Conservation (phyloP, 2,888 invertebrate genomes). For the Acanthosepion pharaonis region DNA sequence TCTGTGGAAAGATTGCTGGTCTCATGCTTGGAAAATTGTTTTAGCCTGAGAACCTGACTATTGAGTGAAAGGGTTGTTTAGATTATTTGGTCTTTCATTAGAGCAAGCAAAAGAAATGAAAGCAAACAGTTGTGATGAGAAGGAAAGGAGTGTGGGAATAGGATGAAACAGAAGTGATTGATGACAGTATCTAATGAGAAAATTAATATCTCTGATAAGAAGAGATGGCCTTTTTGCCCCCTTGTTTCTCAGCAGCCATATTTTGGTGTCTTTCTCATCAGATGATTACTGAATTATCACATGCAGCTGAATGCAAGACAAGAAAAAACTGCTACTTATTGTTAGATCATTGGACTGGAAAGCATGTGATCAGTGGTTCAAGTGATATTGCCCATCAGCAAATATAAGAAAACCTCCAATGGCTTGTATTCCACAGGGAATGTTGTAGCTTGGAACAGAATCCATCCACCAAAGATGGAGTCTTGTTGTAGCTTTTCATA, state of each 20-base stretch:
- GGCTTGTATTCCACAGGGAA: too few species aligned
- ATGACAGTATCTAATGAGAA: neutral
- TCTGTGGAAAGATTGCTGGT: neutral
- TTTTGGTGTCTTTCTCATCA: neutral
- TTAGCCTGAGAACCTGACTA: neutral
- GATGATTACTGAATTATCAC: neutral
- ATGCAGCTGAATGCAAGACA: neutral
- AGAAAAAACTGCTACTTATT: neutral
- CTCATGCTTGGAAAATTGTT: neutral
- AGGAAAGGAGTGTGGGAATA: neutral
- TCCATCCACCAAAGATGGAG: too few species aligned
- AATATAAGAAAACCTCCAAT: too few species aligned
- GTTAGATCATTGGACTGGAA: neutral
- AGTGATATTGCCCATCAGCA: neutral
- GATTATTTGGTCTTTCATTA: neutral
- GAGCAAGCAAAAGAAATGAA: neutral
- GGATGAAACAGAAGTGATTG: neutral
- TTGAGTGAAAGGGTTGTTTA: constrained; percentile 11
- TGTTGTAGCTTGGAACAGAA: too few species aligned
- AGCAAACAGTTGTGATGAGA: neutral
- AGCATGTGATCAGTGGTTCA: neutral
- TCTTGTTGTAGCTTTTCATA: too few species aligned
- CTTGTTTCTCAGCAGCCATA: neutral
- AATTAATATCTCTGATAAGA: neutral
- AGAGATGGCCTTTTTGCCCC: neutral